Base-by-base conservation (phyloP, 2,113 vertebrate species). In the Lontra canadensis region DNA sequence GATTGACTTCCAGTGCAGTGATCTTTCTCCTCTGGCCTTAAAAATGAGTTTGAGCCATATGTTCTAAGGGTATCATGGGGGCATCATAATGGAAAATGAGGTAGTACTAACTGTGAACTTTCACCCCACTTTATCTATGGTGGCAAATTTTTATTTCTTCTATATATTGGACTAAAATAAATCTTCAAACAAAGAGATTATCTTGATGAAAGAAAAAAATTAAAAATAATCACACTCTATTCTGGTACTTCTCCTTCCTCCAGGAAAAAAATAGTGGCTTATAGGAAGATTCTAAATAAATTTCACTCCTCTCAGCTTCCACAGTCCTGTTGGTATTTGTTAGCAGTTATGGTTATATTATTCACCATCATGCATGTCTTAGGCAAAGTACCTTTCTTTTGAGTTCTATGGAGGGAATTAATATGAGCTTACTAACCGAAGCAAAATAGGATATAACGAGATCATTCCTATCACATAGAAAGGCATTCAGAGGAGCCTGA, bases 91-190 rank as follows among this genome's bases (percentile, higher is more conserved):
- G 14, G 44, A 89, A 87, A 34, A 36, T 49, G 59, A 84, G 4
- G 14, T 47, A 31, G n/a, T 47, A 47, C 36, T 36, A 74, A 36
- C 25, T 31, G 23, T 87, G 36, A 31, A 31, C 78, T 95, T 92
- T 81, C 21, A 76, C 13, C 74, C 8, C 3, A 17, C 29, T 88
- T 74, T 84, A 89, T 87, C 59, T 73, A 55, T 4, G 61, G 18
- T 14, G 59, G 20, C 69, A 61, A 55, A 10, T 84, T 90, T 97
- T 87, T 65, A 94, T 65, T 67, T 94, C 7, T 78, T 65, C 69
- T 87, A 31, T 74, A 39, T 91, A 79, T 47, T 82, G 44, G 57
- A 55, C 36, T 95, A 92, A 95, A 96, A 87, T 80, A 90, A 85
- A 21, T 49, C 78, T 88, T 88, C 84, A 85, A 84, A 88, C 20